Evolutionary conservation across 2,797 vertebrate species (phyloP).

Genomic region (Coendou prehensilis): DNA sequence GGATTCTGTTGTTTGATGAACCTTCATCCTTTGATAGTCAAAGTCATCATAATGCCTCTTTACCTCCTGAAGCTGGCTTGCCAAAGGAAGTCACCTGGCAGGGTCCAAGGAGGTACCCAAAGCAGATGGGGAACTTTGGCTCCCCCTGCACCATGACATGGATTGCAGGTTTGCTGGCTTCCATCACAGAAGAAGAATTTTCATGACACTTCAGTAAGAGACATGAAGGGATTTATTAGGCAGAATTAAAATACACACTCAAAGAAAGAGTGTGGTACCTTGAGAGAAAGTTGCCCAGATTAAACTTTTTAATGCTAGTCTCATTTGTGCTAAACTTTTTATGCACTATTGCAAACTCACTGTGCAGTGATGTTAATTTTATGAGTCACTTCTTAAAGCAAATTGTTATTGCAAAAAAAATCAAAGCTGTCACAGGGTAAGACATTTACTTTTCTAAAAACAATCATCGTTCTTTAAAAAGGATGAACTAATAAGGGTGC

Average conservation of each 20-base stretch:
- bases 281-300: not conserved
- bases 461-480: slow-evolving; percentile 8
- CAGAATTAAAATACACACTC: not conserved
- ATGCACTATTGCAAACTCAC: not conserved
- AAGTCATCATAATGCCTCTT: not conserved
- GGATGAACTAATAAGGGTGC: slow-evolving; percentile 8
- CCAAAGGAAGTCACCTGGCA: not conserved
- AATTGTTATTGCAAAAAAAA: slow-evolving; percentile 50
- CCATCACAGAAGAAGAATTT: not conserved
- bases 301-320: not conserved
- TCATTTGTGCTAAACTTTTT: not conserved
- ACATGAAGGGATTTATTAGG: not conserved
- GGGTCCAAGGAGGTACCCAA: not conserved
- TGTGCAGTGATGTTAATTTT: slow-evolving; percentile 33
- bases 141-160: not conserved
- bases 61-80: not conserved
- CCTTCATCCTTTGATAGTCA: not conserved
- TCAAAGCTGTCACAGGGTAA: slow-evolving; percentile 26
- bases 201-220: not conserved
- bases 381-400: slow-evolving; percentile 57
- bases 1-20: not conserved
- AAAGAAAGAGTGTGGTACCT: not conserved
- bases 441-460: slow-evolving; percentile 49
- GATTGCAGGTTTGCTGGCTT: not conserved
- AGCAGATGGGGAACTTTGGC: not conserved